Base-by-base conservation (phyloP, 2,888 invertebrate genomes). In the Flexamia atlantica region DNA sequence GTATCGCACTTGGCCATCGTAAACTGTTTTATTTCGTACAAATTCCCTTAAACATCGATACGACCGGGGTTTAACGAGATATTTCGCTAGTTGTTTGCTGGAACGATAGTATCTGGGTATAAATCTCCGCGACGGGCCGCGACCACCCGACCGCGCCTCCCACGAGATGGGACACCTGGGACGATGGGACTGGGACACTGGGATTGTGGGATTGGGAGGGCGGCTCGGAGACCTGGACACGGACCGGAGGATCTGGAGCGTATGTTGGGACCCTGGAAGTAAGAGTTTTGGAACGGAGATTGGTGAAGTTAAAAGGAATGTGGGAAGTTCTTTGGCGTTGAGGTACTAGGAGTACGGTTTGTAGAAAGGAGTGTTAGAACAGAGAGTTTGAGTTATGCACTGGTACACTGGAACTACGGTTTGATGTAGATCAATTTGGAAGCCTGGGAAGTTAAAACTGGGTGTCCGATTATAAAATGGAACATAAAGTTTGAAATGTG, bases 11-110 rank as follows among this genome's bases (percentile, higher is more conserved):
- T 53, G 50, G 80, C 79, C 70, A 70, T 80, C 80, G 84, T 84
- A 84, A 84, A 84, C 80, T 81, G 84, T 82, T 84, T 82, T 84
- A 84, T 82, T 84, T 82, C 74, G 81, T 82, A 84, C 84, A 84
- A 84, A 84, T 84, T 84, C 82, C 60, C 82, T 68, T 84, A 81
- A 81, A 57, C 84, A 84, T 84, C 84, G 82, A 84, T 84, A 82
- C 82, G 72, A 72, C 32, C 4, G 53, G 81, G 81, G 68, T 70
- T 82, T 82, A 82, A 82, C 82, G 82, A 82, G 82, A 82, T 82
- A 82, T 82, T 82, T 82, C 82, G 72, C 82, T 82, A 82, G 82
- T 82, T 82, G 82, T 82, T 82, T 82, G 82, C 72, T 82, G 50
- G 70, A 53, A 25, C 82, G 82, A 82, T 82, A 82, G 70, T 82